Evolutionary conservation across 1,140 invertebrate species (phyloP).

Genomic region (Micrasema longulum): DNA sequence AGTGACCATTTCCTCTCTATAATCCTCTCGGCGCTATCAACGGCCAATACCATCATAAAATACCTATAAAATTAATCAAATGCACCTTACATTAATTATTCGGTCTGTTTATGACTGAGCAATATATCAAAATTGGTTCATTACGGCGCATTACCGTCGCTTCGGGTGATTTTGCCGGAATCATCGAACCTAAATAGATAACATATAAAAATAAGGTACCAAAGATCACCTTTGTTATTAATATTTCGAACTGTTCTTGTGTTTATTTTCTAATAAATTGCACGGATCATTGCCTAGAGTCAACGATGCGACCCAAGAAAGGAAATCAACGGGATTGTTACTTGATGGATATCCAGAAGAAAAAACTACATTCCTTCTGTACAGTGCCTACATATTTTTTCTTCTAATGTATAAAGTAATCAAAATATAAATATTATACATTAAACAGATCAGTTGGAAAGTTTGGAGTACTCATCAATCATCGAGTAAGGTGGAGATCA

Average conservation of each 20-base stretch:
- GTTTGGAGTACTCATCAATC: not conserved
- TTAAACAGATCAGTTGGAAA: not conserved
- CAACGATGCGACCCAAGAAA: not conserved
- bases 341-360: conserved; percentile 1
- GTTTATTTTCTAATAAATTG: conserved; percentile 1
- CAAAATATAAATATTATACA: not conserved
- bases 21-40: not conserved
- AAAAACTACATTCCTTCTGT: not conserved
- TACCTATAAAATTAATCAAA: too few relatives aligned
- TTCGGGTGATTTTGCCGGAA: too few relatives aligned
- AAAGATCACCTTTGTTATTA: not conserved
- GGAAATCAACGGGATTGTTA: conserved; percentile 24
- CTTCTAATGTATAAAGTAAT: not conserved
- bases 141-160: not conserved
- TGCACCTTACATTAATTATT: too few relatives aligned
- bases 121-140: not conserved
- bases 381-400: too few relatives aligned
- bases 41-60: too few relatives aligned
- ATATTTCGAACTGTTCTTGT: not conserved
- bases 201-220: too few relatives aligned
- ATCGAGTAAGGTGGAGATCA: not conserved
- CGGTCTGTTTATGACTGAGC: not conserved
- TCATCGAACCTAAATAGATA: too few relatives aligned
- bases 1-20: conserved; percentile 1
- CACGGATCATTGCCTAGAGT: conserved; percentile 2